These are phyloP conservation scores for Clarias gariepinus DNA, from an alignment of 2,113 vertebrate species.

Conservation along the genomic window DNA sequence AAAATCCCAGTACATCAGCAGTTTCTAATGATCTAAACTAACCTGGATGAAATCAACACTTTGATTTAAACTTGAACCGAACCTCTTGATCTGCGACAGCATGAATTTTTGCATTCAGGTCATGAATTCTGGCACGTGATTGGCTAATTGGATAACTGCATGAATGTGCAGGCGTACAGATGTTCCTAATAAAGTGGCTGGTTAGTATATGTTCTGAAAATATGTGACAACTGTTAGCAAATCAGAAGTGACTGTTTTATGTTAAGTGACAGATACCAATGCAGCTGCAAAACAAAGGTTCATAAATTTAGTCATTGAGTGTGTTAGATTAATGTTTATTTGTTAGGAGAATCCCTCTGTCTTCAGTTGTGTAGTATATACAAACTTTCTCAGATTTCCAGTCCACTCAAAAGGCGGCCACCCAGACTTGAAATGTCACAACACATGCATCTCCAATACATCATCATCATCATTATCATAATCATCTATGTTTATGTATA, in stretches of 20 bases:
- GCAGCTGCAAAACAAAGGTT: neutral
- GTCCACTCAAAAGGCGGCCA: neutral
- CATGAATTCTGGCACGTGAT: neutral
- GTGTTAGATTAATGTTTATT: neutral
- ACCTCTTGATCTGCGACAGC: neutral
- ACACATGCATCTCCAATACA: neutral
- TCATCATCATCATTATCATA: too few relatives aligned
- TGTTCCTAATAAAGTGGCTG: neutral
- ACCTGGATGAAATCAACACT: neutral
- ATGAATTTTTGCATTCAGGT: neutral
- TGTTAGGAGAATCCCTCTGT: neutral
- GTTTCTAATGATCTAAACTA: neutral
- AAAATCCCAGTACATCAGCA: neutral
- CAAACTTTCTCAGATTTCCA: slow-evolving; percentile 12
- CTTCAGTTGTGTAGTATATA: slow-evolving; percentile 3
- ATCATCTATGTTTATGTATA: too few relatives aligned
- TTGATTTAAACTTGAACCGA: neutral
- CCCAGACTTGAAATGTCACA: neutral
- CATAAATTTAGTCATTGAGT: neutral
- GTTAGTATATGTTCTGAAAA: neutral
- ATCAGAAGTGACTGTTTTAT: neutral
- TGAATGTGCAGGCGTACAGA: neutral
- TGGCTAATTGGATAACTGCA: neutral
- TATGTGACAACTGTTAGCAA: neutral
- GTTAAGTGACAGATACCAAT: neutral